Evolutionary conservation across 2,888 invertebrate species (phyloP), one percentile per base, ranked within the genome.

Genomic region (Euproctis similis): DNA sequence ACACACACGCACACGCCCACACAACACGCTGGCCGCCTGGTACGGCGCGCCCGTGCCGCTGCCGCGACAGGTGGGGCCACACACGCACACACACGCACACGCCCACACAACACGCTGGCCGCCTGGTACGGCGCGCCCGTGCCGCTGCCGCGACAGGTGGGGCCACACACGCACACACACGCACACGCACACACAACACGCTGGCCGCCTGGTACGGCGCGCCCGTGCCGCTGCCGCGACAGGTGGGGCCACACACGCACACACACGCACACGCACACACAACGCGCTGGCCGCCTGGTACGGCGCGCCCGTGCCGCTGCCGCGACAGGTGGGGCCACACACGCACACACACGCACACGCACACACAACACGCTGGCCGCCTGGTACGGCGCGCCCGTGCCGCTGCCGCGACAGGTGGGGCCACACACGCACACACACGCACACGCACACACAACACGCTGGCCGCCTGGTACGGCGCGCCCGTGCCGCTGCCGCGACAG

Each of bases 241-340:
- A 48, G 47, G 47, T 47, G 6, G 6, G 17, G 28, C 8, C n/a
- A n/a, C n/a, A n/a, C n/a, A n/a, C n/a, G n/a, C n/a, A n/a, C n/a
- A n/a, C n/a, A n/a, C n/a, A n/a, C n/a, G n/a, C n/a, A n/a, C n/a
- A n/a, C n/a, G n/a, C n/a, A n/a, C n/a, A n/a, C n/a, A n/a, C n/a
- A n/a, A n/a, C 39, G 95, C 95, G 1, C 71, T 96, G 8, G 90
- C 91, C 37, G 87, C 90, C 42, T 96, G 96, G 96, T 93, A 94
- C 76, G 92, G 92, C 12, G 89, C 90, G 6, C 91, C 91, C 2
- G 74, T 90, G 36, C 91, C 94, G 3, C 78, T 95, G 42, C 95
- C 95, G 0, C 71, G 95, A 50, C 47, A 47, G 47, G 47, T 47
- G 8, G 14, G 27, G n/a, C 6, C n/a, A 4, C n/a, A n/a, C n/a